Evolutionary conservation across 2,888 invertebrate species (phyloP).

Genomic region (Melieria picta): DNA sequence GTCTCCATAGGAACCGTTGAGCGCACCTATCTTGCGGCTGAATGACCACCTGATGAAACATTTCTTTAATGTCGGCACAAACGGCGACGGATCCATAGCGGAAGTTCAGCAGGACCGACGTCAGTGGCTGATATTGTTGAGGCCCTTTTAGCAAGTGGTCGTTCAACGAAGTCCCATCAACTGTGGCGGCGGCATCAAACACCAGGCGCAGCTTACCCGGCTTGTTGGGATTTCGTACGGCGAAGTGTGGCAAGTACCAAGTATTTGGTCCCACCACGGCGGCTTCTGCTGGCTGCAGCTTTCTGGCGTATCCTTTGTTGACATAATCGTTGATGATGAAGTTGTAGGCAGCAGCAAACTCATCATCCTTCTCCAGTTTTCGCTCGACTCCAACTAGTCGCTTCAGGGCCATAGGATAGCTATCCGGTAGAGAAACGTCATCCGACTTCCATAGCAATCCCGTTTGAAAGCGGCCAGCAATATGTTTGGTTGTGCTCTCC

Average conservation of each 20-base stretch:
- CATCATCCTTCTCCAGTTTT: constrained; percentile 21
- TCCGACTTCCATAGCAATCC: constrained; percentile 33
- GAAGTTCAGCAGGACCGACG: too few relatives aligned
- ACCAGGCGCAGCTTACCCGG: constrained; percentile 50
- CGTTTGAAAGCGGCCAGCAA: constrained; percentile 35
- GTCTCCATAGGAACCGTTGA: too few relatives aligned
- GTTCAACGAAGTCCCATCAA: constrained; percentile 44
- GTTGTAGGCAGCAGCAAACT: constrained; percentile 15
- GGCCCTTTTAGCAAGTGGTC: too few relatives aligned
- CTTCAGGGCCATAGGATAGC: constrained; percentile 30
- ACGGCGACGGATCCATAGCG: too few relatives aligned
- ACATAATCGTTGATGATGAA: constrained; percentile 1
- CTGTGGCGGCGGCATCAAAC: constrained; percentile 53
- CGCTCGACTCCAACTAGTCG: constrained; percentile 24
- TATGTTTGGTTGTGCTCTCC: constrained; percentile 1
- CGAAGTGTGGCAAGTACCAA: constrained; percentile 53
- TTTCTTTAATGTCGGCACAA: constrained; percentile 38
- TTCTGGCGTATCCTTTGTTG: background rate
- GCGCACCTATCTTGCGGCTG: constrained; percentile 49
- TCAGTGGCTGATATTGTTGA: too few relatives aligned
- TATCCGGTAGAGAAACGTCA: constrained; percentile 19
- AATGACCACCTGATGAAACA: constrained; percentile 49
- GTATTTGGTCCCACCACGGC: constrained; percentile 19
- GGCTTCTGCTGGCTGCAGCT: background rate
- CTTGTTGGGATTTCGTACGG: constrained; percentile 51